phyloP scores from a whole-genome alignment of 2,888 invertebrate genomes.

The Augiades crinisus region DNA sequence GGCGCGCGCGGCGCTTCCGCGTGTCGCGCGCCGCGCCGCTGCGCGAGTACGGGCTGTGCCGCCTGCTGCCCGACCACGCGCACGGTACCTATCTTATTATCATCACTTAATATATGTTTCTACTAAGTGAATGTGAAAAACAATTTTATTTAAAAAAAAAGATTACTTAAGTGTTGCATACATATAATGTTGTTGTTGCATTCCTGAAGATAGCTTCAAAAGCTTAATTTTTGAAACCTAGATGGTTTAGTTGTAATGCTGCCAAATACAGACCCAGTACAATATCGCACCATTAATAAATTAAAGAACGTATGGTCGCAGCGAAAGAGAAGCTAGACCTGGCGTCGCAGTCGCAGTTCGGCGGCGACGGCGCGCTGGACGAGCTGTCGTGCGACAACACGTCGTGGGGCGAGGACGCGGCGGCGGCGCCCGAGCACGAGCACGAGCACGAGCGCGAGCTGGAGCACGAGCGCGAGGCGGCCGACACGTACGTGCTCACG shows the following conservation, averaged over 20 bases:
- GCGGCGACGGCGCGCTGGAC: constrained; percentile 39
- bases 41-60: constrained; percentile 60
- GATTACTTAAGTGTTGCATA: no score
- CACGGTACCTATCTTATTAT: no score
- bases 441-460: constrained; percentile 46
- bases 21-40: constrained; percentile 62
- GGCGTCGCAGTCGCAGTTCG: constrained; percentile 42
- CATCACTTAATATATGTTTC: no score
- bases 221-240: no score
- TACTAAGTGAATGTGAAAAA: no score
- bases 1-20: constrained; percentile 43
- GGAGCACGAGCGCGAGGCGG: constrained; percentile 32
- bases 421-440: constrained; percentile 40
- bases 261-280: no score
- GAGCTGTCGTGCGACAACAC: constrained; percentile 45
- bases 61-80: constrained; percentile 50
- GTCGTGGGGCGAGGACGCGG: constrained; percentile 48
- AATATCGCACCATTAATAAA: no score
- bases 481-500: constrained; percentile 71
- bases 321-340: constrained; percentile 59
- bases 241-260: no score
- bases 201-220: no score
- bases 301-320: constrained; percentile 12
- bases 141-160: no score
- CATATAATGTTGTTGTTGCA: no score